Evolutionary conservation across 2,113 vertebrate genomes (phyloP).

Genomic region (Carassius auratus): DNA sequence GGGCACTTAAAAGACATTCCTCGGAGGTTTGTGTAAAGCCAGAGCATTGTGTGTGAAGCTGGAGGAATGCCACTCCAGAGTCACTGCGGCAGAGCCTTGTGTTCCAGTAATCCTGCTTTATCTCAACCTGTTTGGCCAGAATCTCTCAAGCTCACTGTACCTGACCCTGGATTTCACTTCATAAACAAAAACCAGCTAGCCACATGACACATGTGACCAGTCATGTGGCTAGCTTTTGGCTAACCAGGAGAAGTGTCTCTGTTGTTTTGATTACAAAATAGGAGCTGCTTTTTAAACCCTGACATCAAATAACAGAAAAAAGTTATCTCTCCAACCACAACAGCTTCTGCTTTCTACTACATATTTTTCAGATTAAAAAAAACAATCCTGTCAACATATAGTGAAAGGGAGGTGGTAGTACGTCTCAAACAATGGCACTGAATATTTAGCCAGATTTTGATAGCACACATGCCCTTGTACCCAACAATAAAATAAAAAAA

Average conservation of each 20-base stretch:
- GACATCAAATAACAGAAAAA: background rate
- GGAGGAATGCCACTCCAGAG: constrained; percentile 39
- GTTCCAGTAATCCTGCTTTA: constrained; percentile 42
- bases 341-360: background rate
- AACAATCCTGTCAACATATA: background rate
- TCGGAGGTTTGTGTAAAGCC: constrained; percentile 47
- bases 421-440: constrained; percentile 1
- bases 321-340: background rate
- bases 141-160: background rate
- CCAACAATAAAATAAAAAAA: constrained; percentile 42
- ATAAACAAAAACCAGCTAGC: background rate
- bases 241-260: background rate
- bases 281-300: background rate
- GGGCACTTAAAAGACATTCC: constrained; percentile 54
- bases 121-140: background rate
- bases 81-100: constrained; percentile 19
- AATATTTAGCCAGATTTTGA: constrained; percentile 50
- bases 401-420: background rate
- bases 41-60: constrained; percentile 36
- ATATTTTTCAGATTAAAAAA: constrained; percentile 6
- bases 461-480: constrained; percentile 39
- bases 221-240: background rate
- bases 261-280: background rate
- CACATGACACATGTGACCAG: background rate
- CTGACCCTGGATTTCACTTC: background rate